phyloP scores from a whole-genome alignment of 2,888 invertebrate species.

The Glyphotaelius pellucidus region DNA sequence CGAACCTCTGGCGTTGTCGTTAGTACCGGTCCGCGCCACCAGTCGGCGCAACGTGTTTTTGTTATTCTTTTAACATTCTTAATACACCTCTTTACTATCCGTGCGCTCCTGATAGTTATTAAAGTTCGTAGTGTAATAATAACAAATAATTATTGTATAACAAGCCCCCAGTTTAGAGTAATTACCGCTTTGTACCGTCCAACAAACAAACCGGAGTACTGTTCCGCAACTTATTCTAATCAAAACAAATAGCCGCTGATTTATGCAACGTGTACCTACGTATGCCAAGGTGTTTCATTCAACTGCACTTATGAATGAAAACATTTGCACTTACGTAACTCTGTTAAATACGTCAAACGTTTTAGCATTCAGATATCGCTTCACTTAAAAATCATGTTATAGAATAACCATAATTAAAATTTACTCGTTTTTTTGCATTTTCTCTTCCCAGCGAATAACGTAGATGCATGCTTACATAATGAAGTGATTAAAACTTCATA shows the following conservation, averaged over 20 bases:
- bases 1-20: constrained; percentile 61
- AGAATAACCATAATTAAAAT: not conserved
- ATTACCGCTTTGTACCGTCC: not conserved
- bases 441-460: not conserved
- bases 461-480: not conserved
- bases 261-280: constrained; percentile 12
- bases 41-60: constrained; percentile 66
- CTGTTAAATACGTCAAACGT: not conserved
- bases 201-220: not conserved
- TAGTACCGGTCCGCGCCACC: constrained; percentile 65
- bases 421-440: not conserved
- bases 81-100: constrained; percentile 31
- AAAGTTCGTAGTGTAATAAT: constrained; percentile 6
- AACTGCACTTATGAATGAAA: constrained; percentile 34
- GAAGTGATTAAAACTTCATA: not conserved
- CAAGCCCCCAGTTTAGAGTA: not conserved
- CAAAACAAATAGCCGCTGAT: constrained; percentile 17
- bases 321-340: constrained; percentile 19
- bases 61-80: constrained; percentile 62
- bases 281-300: constrained; percentile 20
- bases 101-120: constrained; percentile 52
- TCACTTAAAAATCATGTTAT: not conserved
- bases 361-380: not conserved
- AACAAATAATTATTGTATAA: not conserved
- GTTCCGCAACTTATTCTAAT: not conserved